Evolutionary conservation across 2,797 vertebrate genomes (phyloP).

Genomic region (Hydrophis major): DNA sequence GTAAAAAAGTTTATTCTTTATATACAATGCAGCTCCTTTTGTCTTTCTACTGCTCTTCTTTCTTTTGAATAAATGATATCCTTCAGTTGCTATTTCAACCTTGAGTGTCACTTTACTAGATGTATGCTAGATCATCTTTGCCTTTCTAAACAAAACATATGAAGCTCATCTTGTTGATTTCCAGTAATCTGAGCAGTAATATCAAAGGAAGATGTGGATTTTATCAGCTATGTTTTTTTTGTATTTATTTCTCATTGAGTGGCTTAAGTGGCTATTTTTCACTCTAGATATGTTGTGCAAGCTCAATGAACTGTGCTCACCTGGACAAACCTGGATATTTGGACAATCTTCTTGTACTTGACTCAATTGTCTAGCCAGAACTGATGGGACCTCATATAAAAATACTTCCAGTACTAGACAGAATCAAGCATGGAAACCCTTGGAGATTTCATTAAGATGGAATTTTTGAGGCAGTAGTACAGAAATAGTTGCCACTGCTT

Average conservation of each 20-base stretch:
- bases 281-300: background rate
- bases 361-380: background rate
- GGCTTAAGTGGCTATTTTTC: background rate
- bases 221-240: background rate
- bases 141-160: background rate
- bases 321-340: background rate
- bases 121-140: background rate
- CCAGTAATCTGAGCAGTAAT: background rate
- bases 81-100: background rate
- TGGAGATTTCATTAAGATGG: background rate
- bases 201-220: background rate
- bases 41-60: background rate
- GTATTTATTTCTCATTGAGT: background rate
- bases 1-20: background rate
- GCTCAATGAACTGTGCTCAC: background rate
- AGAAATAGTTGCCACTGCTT: background rate
- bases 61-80: background rate
- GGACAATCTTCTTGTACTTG: background rate
- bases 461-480: background rate
- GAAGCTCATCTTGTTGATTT: background rate
- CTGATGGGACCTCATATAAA: background rate
- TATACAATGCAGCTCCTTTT: background rate
- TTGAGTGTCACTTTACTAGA: background rate
- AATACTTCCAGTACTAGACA: background rate
- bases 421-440: background rate